Evolutionary conservation across 2,888 invertebrate species (phyloP).

Genomic region (Iselma pallidipennis): DNA sequence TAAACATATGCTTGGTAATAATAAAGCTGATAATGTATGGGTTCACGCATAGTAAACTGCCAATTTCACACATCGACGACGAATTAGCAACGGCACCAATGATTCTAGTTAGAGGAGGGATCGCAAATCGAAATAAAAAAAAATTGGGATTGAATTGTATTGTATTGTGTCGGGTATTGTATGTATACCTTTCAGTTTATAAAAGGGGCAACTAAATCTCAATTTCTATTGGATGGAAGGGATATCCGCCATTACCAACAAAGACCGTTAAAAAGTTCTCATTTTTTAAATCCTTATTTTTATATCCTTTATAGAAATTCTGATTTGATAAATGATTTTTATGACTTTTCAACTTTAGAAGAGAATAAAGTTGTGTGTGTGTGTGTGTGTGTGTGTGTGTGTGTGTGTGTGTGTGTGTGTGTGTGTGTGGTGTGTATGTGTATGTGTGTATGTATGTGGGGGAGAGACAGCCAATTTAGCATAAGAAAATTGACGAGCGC

Average conservation of each 20-base stretch:
- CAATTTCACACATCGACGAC: constrained; percentile 43
- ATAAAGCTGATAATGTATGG: neutral
- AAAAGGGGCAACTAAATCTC: neutral
- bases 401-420: neutral
- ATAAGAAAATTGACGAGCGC: constrained; percentile 3
- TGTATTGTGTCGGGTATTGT: neutral
- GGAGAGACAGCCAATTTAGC: constrained; percentile 2
- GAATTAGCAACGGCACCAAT: constrained; percentile 29
- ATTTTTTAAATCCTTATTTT: neutral
- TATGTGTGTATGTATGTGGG: neutral
- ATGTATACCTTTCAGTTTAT: neutral
- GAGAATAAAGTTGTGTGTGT: neutral
- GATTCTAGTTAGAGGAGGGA: constrained; percentile 25
- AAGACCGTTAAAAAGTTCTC: neutral
- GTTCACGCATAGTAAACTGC: constrained; percentile 41
- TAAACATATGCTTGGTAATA: neutral
- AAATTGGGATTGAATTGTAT: neutral
- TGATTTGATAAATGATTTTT: neutral
- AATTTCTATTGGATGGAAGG: neutral
- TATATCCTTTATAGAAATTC: neutral
- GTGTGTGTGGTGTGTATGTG: neutral
- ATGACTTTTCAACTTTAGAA: neutral
- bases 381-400: neutral
- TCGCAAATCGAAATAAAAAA: neutral
- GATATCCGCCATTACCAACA: constrained; percentile 1